Base-by-base conservation (phyloP, 2,797 vertebrate genomes). In the Siniperca undulata region DNA sequence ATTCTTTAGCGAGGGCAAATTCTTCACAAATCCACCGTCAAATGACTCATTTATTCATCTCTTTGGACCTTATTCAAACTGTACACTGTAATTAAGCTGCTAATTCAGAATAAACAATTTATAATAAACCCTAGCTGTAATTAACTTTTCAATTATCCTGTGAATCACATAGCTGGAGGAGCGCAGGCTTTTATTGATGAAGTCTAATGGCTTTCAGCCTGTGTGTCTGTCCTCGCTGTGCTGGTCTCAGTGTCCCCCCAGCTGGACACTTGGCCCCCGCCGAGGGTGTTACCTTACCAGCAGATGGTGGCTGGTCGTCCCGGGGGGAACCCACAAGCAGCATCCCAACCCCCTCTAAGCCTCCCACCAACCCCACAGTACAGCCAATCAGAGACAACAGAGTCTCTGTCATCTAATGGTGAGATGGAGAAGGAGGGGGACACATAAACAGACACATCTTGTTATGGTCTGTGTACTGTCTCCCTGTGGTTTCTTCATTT, bases 251-350 rank as follows among this genome's bases (percentile, higher is more conserved):
- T 83, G 75, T 79, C 81, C 75, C 68, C 70, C 85, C 85, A 84
- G 86, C 82, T 88, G 88, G 89, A 89, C 85, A 55, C 67, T 55
- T 24, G 48, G 58, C 16, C 74, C 86, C 86, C 9, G 0, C 10
- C 13, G 7, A 22, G 66, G 89, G 93, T 94, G 87, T 94, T 89
- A 82, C 81, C 83, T 94, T 94, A 93, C 93, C 74, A 75, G 86
- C 93, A 94, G 93, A 94, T 94, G 93, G 92, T 89, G 36, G 81
- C 75, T 61, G 60, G 60, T 52, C 1, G 14, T 84, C 88, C 85
- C 78, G 0, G 30, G 79, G 72, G 81, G 53, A 3, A 30, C 8
- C 52, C 72, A 52, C n/a, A 40, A 42, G 52, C 58, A 74, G 62
- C 68, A 62, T 74, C 87, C 82, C 80, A 78, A 70, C 80, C 85